Evolutionary conservation across 2,888 invertebrate genomes (phyloP).

Genomic region (Homarus gammarus): DNA sequence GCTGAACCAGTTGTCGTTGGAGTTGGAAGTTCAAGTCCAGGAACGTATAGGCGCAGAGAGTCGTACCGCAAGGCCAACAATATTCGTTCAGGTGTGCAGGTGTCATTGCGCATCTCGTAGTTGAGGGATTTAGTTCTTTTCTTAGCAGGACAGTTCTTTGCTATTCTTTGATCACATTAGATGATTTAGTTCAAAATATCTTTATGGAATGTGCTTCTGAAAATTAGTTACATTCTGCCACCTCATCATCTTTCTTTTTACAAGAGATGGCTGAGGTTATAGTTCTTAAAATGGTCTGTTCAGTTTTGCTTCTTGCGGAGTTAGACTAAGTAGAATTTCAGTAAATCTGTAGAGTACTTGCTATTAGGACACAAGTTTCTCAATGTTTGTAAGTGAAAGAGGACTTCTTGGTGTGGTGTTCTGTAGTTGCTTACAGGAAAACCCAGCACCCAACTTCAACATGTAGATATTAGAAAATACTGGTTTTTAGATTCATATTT

Average conservation of each 20-base stretch:
- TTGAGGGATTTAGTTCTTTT: slow-evolving; percentile 12
- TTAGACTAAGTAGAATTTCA: background rate
- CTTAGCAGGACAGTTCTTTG: background rate
- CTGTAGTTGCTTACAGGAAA: background rate
- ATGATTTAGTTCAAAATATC: background rate
- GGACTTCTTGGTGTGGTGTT: background rate
- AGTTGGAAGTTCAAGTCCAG: slow-evolving; percentile 35
- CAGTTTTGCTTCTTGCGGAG: background rate
- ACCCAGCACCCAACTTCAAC: too few relatives aligned
- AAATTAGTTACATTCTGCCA: background rate
- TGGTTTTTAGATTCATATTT: too few relatives aligned
- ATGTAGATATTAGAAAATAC: too few relatives aligned
- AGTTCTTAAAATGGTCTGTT: background rate
- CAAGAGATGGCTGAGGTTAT: background rate
- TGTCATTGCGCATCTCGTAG: slow-evolving; percentile 17
- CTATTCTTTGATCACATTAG: background rate
- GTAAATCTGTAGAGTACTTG: background rate
- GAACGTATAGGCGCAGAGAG: slow-evolving; percentile 53
- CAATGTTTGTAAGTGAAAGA: background rate
- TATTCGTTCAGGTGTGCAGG: slow-evolving; percentile 64
- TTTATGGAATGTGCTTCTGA: background rate
- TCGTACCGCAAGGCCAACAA: slow-evolving; percentile 69
- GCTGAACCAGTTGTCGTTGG: slow-evolving; percentile 24
- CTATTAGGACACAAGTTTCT: background rate
- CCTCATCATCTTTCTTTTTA: background rate